These are phyloP conservation scores for Catharus minimus DNA, from an alignment of 2,113 vertebrate genomes.

Conservation along the genomic window DNA sequence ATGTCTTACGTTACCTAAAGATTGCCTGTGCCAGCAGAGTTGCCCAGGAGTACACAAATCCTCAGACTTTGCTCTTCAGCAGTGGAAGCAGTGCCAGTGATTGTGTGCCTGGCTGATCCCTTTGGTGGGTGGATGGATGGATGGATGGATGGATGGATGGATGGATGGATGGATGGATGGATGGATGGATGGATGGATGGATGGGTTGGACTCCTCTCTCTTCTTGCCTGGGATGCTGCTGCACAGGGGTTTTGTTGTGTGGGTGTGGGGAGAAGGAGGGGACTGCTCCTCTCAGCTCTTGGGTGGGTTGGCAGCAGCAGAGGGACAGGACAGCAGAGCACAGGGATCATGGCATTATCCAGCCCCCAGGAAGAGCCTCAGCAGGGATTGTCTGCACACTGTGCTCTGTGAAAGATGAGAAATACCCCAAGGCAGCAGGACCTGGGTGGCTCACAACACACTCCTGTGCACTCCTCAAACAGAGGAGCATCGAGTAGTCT, in stretches of 20 bases:
- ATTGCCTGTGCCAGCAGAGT: slow-evolving; percentile 65
- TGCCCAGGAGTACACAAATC: slow-evolving; percentile 58
- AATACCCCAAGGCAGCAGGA: not conserved
- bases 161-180: slow-evolving; percentile 48
- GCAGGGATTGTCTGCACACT: not conserved
- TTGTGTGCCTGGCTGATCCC: slow-evolving; percentile 28
- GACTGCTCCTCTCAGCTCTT: not conserved
- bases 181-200: slow-evolving; percentile 35
- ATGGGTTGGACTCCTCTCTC: slow-evolving; percentile 46
- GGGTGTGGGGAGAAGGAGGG: not conserved
- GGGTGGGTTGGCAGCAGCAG: not conserved
- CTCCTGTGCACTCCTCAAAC: not conserved
- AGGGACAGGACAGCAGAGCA: not conserved
- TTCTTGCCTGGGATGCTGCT: slow-evolving; percentile 25
- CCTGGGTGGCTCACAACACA: not conserved
- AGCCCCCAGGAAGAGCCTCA: not conserved
- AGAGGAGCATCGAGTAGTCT: not conserved
- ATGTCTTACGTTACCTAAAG: slow-evolving; percentile 72
- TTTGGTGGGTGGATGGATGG: slow-evolving; percentile 52
- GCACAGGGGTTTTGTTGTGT: not conserved
- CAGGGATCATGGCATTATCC: slow-evolving; percentile 37
- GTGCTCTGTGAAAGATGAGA: not conserved
- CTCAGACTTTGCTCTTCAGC: slow-evolving; percentile 32
- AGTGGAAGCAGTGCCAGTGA: slow-evolving; percentile 26
- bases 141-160: not conserved